Percentiles rank a stretch among this genome's conserved stretches.
Conservation (phyloP, 2,797 vertebrate genomes). For the Eulemur mongoz region DNA sequence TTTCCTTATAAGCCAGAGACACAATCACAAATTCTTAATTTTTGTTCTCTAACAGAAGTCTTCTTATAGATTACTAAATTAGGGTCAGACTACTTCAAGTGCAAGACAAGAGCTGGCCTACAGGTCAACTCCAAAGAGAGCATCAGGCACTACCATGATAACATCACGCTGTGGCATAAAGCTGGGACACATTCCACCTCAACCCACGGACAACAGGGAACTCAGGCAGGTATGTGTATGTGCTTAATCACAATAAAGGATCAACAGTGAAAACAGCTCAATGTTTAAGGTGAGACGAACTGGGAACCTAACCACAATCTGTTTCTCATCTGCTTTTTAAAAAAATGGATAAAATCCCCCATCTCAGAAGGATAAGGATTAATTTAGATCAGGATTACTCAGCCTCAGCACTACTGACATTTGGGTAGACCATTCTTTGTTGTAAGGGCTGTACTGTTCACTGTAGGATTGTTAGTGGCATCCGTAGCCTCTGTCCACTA, state of each 20-base stretch:
- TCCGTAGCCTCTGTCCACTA: neutral
- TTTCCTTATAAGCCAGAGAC: neutral
- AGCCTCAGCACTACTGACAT: neutral
- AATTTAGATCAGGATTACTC: neutral
- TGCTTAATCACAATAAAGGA: neutral
- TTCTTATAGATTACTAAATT: neutral
- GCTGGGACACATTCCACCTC: neutral
- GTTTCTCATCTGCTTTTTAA: neutral
- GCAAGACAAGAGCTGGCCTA: neutral
- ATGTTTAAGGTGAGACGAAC: neutral
- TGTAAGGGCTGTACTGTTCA: neutral
- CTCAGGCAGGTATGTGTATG: neutral
- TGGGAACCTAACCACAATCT: neutral
- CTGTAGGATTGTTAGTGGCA: accelerated
- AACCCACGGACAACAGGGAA: neutral
- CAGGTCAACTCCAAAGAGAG: neutral
- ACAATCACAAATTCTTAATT: neutral
- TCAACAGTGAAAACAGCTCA: neutral
- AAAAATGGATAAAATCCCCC: neutral
- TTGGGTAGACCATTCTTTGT: neutral
- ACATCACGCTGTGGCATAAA: neutral
- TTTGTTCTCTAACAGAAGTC: neutral
- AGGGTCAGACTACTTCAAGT: neutral
- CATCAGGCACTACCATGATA: too few species aligned
- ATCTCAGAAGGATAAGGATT: neutral